Conservation (phyloP, 2,888 invertebrate genomes). For the Formica aserva region DNA sequence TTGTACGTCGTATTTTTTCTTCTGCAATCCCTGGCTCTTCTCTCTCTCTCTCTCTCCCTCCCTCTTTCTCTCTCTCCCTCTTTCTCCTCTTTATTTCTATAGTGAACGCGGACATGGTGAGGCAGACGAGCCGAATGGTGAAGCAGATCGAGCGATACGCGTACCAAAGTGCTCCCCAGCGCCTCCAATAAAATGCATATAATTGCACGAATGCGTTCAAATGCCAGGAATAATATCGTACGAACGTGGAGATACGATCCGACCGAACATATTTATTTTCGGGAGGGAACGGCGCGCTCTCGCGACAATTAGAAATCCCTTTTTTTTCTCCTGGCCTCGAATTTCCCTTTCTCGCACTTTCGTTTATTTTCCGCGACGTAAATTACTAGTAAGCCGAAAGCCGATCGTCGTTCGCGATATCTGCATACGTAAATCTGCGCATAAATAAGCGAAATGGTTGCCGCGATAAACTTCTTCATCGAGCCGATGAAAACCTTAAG, state of each 20-base stretch:
- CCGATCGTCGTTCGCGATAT: slow-evolving; percentile 38
- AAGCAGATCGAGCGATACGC: slow-evolving; percentile 72
- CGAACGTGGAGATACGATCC: slow-evolving; percentile 60
- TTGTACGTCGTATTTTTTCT: slow-evolving; percentile 1
- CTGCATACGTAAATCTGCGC: slow-evolving; percentile 34
- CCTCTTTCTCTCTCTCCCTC: neutral
- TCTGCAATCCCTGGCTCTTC: neutral
- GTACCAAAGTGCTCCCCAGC: slow-evolving; percentile 60
- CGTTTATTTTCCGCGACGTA: slow-evolving; percentile 41
- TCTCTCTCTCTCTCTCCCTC: neutral
- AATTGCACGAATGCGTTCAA: slow-evolving; percentile 75
- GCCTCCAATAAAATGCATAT: slow-evolving; percentile 80
- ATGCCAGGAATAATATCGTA: slow-evolving; percentile 71
- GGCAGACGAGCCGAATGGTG: slow-evolving; percentile 56
- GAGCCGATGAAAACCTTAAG: slow-evolving; percentile 39
- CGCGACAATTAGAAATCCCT: slow-evolving; percentile 57
- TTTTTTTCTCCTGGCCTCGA: neutral
- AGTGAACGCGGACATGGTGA: slow-evolving; percentile 57
- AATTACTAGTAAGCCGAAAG: slow-evolving; percentile 15
- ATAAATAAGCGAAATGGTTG: slow-evolving; percentile 23
- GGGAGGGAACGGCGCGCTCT: slow-evolving; percentile 16
- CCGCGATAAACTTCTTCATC: neutral
- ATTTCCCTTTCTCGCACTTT: slow-evolving; percentile 7
- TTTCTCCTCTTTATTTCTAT: slow-evolving; percentile 14
- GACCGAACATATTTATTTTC: slow-evolving; percentile 62